These are phyloP conservation scores for Xestia ashworthii DNA, from an alignment of 2,888 invertebrate genomes.

Conservation along the genomic window DNA sequence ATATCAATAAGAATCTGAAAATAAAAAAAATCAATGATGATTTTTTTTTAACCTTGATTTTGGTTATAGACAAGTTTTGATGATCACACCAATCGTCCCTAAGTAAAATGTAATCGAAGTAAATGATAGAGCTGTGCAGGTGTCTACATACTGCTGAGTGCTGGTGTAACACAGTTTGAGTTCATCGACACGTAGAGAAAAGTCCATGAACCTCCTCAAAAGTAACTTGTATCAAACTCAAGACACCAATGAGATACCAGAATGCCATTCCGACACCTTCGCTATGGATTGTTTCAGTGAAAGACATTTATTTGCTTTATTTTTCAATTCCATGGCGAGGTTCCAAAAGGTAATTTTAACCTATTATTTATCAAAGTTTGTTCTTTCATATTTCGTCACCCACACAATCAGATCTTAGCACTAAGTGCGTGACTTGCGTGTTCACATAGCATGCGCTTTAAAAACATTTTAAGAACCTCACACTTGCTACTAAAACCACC, in stretches of 20 bases:
- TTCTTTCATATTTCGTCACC: not conserved
- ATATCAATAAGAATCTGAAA: too few relatives aligned
- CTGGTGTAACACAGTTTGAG: too few relatives aligned
- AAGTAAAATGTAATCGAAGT: too few relatives aligned
- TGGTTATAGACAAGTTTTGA: not conserved
- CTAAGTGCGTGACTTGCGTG: conserved; percentile 32
- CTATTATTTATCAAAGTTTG: not conserved
- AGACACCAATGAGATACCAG: not conserved
- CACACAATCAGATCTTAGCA: not conserved
- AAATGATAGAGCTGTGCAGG: too few relatives aligned
- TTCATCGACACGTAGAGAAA: too few relatives aligned
- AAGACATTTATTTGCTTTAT: not conserved
- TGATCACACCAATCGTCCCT: not conserved
- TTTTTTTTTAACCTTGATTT: too few relatives aligned
- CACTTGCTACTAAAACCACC: conserved; percentile 13
- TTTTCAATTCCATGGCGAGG: not conserved
- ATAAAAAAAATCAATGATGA: too few relatives aligned
- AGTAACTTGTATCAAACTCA: not conserved
- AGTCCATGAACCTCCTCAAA: too few relatives aligned
- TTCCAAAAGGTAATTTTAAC: not conserved
- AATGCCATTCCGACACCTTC: not conserved
- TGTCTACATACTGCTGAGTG: too few relatives aligned
- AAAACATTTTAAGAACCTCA: conserved; percentile 4
- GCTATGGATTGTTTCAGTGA: not conserved
- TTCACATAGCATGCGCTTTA: conserved; percentile 8